phyloP scores from a whole-genome alignment of 2,888 invertebrate genomes.

The Disparrhopalites patrizii region DNA sequence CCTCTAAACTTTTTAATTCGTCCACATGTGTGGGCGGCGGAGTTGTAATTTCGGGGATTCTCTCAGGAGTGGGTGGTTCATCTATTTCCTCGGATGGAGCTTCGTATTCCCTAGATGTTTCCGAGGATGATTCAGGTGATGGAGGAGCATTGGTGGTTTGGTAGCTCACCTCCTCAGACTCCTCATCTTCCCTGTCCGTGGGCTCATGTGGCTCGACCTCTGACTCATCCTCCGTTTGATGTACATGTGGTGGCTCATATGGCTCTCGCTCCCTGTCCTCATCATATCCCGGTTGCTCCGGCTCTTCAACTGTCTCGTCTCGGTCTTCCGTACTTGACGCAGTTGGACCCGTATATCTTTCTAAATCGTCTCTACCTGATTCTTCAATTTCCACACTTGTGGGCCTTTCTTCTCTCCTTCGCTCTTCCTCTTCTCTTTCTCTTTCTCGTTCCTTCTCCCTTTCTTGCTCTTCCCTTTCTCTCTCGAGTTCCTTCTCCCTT shows the following conservation, averaged over 20 bases:
- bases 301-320: no score
- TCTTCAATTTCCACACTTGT: conserved; percentile 41
- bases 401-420: conserved; percentile 8
- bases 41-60: not conserved
- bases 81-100: conserved; percentile 12
- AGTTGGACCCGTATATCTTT: conserved; percentile 31
- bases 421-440: conserved; percentile 23
- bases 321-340: not conserved
- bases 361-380: conserved; percentile 41
- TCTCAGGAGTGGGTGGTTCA: conserved; percentile 10
- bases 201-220: no score
- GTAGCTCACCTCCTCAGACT: not conserved
- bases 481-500: not conserved
- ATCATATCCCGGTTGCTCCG: not conserved
- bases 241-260: not conserved
- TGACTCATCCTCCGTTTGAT: no score
- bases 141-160: not conserved
- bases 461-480: conserved; percentile 5
- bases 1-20: not conserved
- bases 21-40: not conserved
- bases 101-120: conserved; percentile 8
- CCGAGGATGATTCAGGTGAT: not conserved
- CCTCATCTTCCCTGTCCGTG: not conserved
- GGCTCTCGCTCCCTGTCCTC: not conserved
- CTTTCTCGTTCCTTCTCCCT: not conserved